Evolutionary conservation across 2,113 vertebrate species (phyloP).

Genomic region (Amphilophus citrinellus): DNA sequence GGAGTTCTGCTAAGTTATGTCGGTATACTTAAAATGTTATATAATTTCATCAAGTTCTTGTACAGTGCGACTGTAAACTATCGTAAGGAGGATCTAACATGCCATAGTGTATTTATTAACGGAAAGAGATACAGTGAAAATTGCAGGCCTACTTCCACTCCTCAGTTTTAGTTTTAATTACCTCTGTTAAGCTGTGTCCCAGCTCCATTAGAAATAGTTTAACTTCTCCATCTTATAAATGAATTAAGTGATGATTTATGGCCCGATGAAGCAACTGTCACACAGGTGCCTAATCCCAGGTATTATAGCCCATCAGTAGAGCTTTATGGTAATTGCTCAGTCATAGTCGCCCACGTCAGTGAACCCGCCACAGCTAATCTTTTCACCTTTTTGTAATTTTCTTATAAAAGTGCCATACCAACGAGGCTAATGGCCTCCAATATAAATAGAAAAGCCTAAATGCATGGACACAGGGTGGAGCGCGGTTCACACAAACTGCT

Average conservation of each 20-base stretch:
- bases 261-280: background rate
- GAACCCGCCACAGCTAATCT: background rate
- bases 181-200: background rate
- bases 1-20: too few species aligned
- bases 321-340: background rate
- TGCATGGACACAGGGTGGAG: background rate
- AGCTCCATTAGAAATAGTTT: constrained; percentile 11
- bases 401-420: background rate
- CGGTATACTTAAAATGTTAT: too few species aligned
- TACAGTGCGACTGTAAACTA: too few species aligned
- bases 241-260: background rate
- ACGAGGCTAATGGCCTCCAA: background rate
- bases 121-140: background rate
- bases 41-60: too few species aligned
- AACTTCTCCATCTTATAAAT: background rate
- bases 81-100: background rate
- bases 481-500: background rate
- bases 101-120: background rate
- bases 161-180: background rate
- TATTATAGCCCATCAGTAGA: constrained; percentile 4
- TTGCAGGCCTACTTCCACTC: background rate
- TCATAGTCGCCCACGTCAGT: background rate
- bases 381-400: background rate
- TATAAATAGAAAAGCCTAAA: background rate
- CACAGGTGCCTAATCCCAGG: constrained; percentile 18